These are phyloP conservation scores for Phyllopteryx taeniolatus DNA, from an alignment of 2,113 vertebrate species.

Conservation along the genomic window DNA sequence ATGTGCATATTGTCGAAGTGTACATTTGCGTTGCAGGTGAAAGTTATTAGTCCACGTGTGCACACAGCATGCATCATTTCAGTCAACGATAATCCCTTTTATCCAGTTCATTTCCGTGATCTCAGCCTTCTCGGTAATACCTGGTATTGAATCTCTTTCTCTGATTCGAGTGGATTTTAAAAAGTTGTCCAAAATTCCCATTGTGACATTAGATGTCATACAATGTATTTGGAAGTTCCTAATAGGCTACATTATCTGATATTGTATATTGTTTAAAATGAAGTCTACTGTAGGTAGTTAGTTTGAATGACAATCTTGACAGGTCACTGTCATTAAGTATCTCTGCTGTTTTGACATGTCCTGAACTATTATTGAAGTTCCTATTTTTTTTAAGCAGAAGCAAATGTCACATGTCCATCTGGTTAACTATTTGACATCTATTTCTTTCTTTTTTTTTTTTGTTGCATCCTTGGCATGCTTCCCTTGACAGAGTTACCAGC, in stretches of 20 bases:
- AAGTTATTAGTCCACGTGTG: not conserved
- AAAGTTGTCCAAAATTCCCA: not conserved
- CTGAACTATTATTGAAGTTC: slow-evolving; percentile 6
- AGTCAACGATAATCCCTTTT: not conserved
- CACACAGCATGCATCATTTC: not conserved
- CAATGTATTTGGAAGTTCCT: not conserved
- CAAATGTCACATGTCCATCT: not conserved
- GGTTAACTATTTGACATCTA: slow-evolving; percentile 2
- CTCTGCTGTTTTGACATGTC: not conserved
- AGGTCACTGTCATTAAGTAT: not conserved
- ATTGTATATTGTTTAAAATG: not conserved
- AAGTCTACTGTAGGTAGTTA: not conserved
- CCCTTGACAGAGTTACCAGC: slow-evolving; percentile 84
- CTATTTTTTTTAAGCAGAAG: slow-evolving; percentile 12
- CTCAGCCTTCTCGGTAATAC: not conserved
- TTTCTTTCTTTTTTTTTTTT: not conserved
- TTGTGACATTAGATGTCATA: not conserved
- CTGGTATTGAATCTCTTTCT: not conserved
- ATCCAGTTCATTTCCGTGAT: not conserved
- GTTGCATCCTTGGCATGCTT: slow-evolving; percentile 47
- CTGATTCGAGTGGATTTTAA: not conserved
- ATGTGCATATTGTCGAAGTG: not conserved
- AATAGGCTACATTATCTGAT: not conserved
- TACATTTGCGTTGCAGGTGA: not conserved
- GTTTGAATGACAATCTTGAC: not conserved